A percentile compares a stretch with the other conserved stretches of the same genome.
Evolutionary conservation across 2,888 invertebrate species (phyloP).

Genomic region (Ectemnius cavifrons): DNA sequence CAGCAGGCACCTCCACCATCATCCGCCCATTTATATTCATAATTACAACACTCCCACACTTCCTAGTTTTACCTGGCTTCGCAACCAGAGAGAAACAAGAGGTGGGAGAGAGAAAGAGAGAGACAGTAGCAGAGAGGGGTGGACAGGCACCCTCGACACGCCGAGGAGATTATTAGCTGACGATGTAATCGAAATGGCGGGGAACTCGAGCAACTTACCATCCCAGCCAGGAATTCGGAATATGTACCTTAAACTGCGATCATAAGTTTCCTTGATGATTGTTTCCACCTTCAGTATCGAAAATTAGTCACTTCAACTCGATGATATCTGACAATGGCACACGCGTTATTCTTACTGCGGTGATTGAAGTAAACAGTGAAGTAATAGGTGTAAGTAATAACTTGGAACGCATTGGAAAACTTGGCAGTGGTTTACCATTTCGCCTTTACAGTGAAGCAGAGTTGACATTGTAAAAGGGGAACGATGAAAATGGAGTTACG

Average conservation of each 20-base stretch:
- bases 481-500: conserved; percentile 50
- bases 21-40: conserved; percentile 75
- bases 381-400: conserved; percentile 47
- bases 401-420: conserved; percentile 37
- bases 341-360: too few species aligned
- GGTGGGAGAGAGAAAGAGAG: too few species aligned
- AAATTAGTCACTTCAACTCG: too few species aligned
- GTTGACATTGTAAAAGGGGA: conserved; percentile 36
- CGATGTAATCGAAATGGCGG: conserved; percentile 66
- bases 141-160: conserved; percentile 47
- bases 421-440: conserved; percentile 46
- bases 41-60: conserved; percentile 65
- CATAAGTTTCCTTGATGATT: conserved; percentile 40
- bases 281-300: neutral
- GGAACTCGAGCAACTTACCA: conserved; percentile 47
- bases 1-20: conserved; percentile 53
- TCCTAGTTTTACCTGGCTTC: conserved; percentile 63
- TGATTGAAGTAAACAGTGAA: conserved; percentile 17
- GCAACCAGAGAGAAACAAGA: conserved; percentile 14
- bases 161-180: conserved; percentile 70
- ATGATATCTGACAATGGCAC: too few species aligned
- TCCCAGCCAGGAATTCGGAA: conserved; percentile 20
- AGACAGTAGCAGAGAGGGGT: too few species aligned
- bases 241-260: conserved; percentile 30
- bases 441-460: conserved; percentile 44